Evolutionary conservation across 2,797 vertebrate species (phyloP).

Genomic region (Sphenopsis melanotis): DNA sequence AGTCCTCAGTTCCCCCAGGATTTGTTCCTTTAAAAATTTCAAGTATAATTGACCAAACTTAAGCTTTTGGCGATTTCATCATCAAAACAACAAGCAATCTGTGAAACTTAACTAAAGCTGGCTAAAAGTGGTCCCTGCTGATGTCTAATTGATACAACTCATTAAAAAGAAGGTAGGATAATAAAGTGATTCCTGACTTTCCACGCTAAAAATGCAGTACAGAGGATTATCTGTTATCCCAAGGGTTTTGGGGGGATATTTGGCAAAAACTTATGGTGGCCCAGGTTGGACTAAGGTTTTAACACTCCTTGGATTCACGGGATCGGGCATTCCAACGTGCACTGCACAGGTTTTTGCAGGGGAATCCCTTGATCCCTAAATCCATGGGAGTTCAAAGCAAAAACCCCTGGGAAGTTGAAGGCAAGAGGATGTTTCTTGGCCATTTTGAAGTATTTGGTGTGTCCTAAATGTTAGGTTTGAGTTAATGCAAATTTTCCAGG

Average conservation of each 20-base stretch:
- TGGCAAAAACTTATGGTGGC: not conserved
- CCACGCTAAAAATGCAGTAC: not conserved
- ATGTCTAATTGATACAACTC: not conserved
- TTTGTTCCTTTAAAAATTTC: not conserved
- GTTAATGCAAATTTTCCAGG: not conserved
- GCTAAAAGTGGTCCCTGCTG: not conserved
- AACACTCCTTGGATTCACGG: not conserved
- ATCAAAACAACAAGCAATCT: not conserved
- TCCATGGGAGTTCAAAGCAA: not conserved
- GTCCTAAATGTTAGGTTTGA: not conserved
- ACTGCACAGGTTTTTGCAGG: not conserved
- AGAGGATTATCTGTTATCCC: not conserved
- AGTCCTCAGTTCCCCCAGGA: not conserved
- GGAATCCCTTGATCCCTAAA: not conserved
- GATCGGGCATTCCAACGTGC: fast-evolving
- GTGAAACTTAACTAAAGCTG: not conserved
- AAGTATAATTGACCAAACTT: not conserved
- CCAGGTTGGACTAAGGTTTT: not conserved
- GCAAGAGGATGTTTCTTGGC: not conserved
- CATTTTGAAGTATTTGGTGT: not conserved
- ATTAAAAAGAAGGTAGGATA: not conserved
- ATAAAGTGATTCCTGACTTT: not conserved
- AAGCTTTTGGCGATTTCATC: not conserved
- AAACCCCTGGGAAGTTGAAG: not conserved
- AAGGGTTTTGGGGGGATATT: not conserved